Conservation (phyloP, 2,797 vertebrate species). For the Acridotheres tristis region DNA sequence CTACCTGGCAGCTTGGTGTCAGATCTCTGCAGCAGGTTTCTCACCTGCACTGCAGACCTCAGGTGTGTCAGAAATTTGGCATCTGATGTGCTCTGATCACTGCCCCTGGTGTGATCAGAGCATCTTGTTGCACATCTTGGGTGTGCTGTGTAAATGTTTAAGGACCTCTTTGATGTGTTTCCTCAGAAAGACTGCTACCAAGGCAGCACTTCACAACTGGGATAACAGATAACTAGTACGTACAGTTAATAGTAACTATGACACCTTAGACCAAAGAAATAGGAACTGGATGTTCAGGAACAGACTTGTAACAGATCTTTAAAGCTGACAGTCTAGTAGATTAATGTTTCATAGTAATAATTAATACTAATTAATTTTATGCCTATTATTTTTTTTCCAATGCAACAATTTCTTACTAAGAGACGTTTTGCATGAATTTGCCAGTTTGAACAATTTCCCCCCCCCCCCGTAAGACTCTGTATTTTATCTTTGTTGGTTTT, state of each 20-base stretch:
- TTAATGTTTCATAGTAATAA: neutral
- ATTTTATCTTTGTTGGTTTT: neutral
- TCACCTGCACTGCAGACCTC: neutral
- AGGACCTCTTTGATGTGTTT: neutral
- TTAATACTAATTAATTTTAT: neutral
- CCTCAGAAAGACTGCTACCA: neutral
- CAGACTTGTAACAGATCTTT: neutral
- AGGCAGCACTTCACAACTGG: neutral
- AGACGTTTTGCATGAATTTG: neutral
- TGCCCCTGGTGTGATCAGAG: neutral
- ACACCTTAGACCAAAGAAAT: neutral
- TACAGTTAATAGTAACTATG: neutral
- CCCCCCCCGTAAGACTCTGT: fast-evolving
- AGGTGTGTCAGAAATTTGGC: neutral
- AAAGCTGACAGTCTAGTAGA: neutral
- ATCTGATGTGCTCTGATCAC: neutral
- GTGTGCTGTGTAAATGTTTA: neutral
- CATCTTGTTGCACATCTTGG: neutral
- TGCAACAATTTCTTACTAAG: neutral
- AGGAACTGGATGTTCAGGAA: neutral
- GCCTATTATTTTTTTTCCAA: neutral
- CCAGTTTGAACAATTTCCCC: neutral
- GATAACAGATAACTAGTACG: neutral
- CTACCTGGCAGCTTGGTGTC: neutral
- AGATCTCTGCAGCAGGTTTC: neutral